These are phyloP conservation scores for Callithrix jacchus DNA, from an alignment of 2,113 vertebrate genomes.

Conservation along the genomic window DNA sequence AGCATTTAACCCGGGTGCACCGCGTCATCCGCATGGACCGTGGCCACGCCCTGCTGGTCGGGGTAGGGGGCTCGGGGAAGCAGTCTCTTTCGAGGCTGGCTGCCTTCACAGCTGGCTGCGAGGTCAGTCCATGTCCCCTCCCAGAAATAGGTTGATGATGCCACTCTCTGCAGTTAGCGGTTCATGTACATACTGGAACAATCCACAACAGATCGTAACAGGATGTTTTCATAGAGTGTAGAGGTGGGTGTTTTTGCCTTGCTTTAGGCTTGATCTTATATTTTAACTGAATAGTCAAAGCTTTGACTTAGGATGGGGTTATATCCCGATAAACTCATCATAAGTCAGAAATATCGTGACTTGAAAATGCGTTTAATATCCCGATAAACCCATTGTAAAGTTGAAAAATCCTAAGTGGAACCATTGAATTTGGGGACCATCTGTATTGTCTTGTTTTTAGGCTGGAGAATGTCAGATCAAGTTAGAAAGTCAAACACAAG, in stretches of 20 bases:
- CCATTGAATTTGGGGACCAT: background rate
- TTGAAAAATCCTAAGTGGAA: background rate
- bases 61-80: conserved; percentile 94
- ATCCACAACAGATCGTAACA: accelerated
- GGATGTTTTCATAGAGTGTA: background rate
- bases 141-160: background rate
- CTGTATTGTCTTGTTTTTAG: background rate
- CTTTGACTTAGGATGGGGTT: background rate
- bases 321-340: background rate
- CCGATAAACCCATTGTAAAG: background rate
- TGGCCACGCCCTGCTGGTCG: conserved; percentile 94
- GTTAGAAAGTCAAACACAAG: background rate
- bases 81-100: conserved; percentile 94
- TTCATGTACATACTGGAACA: accelerated
- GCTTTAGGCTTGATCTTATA: background rate
- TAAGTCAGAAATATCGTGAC: background rate
- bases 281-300: background rate
- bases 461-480: background rate
- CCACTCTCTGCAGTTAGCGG: accelerated
- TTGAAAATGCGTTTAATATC: background rate
- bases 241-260: background rate
- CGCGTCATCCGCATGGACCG: conserved; percentile 92
- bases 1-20: conserved; percentile 93
- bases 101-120: conserved; percentile 91
- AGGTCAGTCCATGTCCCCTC: conserved; percentile 82